Evolutionary conservation across 2,888 invertebrate genomes (phyloP).

Genomic region (Quadroppia sp.): DNA sequence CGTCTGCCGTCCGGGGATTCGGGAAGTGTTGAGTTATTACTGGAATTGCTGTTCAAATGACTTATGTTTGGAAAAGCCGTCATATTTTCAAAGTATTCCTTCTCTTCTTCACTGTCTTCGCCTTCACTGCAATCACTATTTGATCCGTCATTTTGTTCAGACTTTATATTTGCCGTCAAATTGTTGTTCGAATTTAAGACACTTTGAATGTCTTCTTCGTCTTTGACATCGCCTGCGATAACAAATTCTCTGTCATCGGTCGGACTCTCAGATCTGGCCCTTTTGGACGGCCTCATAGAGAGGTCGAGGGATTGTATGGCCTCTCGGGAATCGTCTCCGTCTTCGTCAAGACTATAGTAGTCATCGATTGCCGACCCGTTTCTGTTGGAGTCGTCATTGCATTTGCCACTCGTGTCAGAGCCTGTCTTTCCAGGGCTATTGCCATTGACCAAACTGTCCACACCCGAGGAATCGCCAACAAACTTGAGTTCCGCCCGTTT

Average conservation of each 20-base stretch:
- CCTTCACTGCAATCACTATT: conserved; percentile 36
- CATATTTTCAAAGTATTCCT: conserved; percentile 32
- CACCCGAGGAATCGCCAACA: conserved; percentile 50
- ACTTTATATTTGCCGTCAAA: background rate
- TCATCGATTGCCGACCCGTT: conserved; percentile 41
- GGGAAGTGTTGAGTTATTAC: conserved; percentile 38
- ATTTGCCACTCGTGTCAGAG: conserved; percentile 43
- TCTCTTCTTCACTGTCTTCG: conserved; percentile 41
- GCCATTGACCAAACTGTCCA: conserved; percentile 33
- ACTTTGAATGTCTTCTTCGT: conserved; percentile 41
- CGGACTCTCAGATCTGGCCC: conserved; percentile 35
- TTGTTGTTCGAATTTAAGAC: conserved; percentile 28
- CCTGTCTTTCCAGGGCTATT: conserved; percentile 37
- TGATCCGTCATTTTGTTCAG: conserved; percentile 29
- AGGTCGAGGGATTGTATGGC: conserved; percentile 47
- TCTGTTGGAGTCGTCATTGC: conserved; percentile 43
- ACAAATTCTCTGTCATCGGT: conserved; percentile 43
- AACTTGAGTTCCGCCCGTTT: conserved; percentile 70
- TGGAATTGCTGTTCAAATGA: conserved; percentile 2
- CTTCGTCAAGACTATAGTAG: conserved; percentile 42
- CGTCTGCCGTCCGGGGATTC: conserved; percentile 43
- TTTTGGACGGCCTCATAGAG: conserved; percentile 46
- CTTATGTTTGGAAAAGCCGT: background rate
- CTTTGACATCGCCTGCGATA: conserved; percentile 42
- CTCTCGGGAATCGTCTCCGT: conserved; percentile 42